Conservation (phyloP, 2,888 invertebrate genomes). For the Drosophila eohydei region DNA sequence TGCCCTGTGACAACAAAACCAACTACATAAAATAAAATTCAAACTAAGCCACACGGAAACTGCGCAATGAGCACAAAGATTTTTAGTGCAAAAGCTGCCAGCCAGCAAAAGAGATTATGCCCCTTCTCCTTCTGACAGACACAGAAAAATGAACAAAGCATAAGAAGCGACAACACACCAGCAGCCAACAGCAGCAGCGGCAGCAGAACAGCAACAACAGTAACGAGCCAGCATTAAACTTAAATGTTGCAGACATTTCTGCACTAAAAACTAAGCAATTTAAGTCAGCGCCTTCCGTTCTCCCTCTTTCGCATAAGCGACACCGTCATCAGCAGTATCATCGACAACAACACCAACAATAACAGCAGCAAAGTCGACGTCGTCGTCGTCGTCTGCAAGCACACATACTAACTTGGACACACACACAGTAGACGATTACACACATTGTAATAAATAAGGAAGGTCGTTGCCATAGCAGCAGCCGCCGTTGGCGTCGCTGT, state of each 20-base stretch:
- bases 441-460: constrained; percentile 82
- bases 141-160: constrained; percentile 42
- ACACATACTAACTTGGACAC: constrained; percentile 43
- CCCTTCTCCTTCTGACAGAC: constrained; percentile 12
- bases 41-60: constrained; percentile 73
- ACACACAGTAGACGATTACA: constrained; percentile 60
- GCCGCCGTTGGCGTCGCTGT: constrained; percentile 55
- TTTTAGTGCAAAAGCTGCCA: constrained; percentile 52
- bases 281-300: constrained; percentile 56
- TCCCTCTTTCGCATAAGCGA: constrained; percentile 13
- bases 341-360: constrained; percentile 27
- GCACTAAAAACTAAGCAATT: constrained; percentile 78
- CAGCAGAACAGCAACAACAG: constrained; percentile 41
- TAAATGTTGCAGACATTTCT: constrained; percentile 77
- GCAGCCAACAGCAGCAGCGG: constrained; percentile 28
- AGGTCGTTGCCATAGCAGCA: constrained; percentile 84
- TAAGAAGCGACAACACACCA: constrained; percentile 46
- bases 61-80: constrained; percentile 71
- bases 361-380: constrained; percentile 2
- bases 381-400: constrained; percentile 43
- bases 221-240: constrained; percentile 70
- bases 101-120: constrained; percentile 56
- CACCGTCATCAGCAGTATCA: constrained; percentile 20
- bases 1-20: constrained; percentile 26
- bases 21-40: constrained; percentile 51